Evolutionary conservation across 2,113 vertebrate genomes (phyloP), one percentile per base, ranked within the genome.

Genomic region (Microtus oregoni): DNA sequence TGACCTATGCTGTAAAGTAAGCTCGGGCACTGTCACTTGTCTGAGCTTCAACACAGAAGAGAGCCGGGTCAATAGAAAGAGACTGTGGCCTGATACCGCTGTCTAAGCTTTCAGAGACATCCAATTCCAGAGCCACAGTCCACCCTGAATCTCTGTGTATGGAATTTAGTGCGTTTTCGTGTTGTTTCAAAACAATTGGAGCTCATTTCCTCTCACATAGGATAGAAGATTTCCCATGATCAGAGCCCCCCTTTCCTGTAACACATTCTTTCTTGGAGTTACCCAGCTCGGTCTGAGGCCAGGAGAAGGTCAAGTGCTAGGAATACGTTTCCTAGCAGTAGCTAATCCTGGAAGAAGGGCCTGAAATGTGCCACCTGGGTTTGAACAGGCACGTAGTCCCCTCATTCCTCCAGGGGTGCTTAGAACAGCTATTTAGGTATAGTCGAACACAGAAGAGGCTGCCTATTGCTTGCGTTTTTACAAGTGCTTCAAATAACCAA

Each of bases 231-330:
- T 3, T 7, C 52, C 30, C 47, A 61, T 17, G 65, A 94, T 68
- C 58, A 78, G 68, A 96, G 44, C 28, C 9, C 41, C 41, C 13
- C 6, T 68, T 76, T 50, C 83, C 52, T 17, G 13, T 89, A 70
- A 89, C 30, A 65, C 26, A 88, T 41, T 82, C 44, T 73, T 81
- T 73, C 61, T 93, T 86, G 20, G 32, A 79, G 92, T 85, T 79
- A 32, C 28, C 17, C 22, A 68, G 35, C 47, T n/a, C 61, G 83
- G 26, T 65, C 61, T 68, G 13, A 20, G 75, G 7, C 28, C 35
- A 12, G 38, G 12, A 68, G 30, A 78, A 91, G 90, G 72, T n/a
- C 55, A 28, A 73, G 35, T 89, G 1, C 58, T 68, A 14, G 30
- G 24, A 90, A 3, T 26, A 85, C 35, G 58, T 38, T 32, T 55